Base-by-base conservation (phyloP, 2,797 vertebrate genomes). In the Perdix hodgsoniae region DNA sequence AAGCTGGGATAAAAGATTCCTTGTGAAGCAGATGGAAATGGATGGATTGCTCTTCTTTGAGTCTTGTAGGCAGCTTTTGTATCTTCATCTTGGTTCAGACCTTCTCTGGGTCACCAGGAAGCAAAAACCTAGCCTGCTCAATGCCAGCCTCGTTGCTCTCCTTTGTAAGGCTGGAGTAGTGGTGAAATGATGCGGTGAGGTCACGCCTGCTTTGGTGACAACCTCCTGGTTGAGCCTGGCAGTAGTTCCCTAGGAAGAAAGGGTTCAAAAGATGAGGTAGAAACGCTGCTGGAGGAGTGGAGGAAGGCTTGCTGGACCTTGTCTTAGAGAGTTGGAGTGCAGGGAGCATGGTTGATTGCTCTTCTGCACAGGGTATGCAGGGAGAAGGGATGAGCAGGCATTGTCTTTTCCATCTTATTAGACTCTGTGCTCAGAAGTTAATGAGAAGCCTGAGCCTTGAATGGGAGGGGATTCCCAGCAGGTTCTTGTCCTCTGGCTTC, bases 291-390 rank as follows among this genome's bases (percentile, higher is more conserved):
- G 29, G 64, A 81, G 71, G 31, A n/a, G 14, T 24, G 37, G 49
- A 59, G 49, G 16, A 84, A 29, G 33, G n/a, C 64, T 87, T n/a
- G 8, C 11, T 45, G 47, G 45, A 67, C 42, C 19, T 21, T 57
- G 23, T 56, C 40, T 84, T 79, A 73, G 22, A 45, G 64, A 90
- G 65, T 29, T 73, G 52, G 60, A 66, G 77, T 54, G 16, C 40
- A 84, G 49, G 49, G 56, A 0, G 0, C 69, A 6, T 0, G 9
- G 18, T 64, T 64, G 50, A 14, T 42, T 39, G 42, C 31, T 7
- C 9, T 90, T 83, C n/a, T 65, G 57, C 15, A 40, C 27, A 37
- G 15, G 37, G 7, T 66, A 6, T 29, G 3, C 33, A 31, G 33
- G 40, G n/a, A 49, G 70, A 80, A 74, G 14, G 72, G 39, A 17